Percentiles rank a stretch among this genome's conserved stretches.
Evolutionary conservation across 1,140 invertebrate genomes (phyloP).

Genomic region (Orius laevigatus): DNA sequence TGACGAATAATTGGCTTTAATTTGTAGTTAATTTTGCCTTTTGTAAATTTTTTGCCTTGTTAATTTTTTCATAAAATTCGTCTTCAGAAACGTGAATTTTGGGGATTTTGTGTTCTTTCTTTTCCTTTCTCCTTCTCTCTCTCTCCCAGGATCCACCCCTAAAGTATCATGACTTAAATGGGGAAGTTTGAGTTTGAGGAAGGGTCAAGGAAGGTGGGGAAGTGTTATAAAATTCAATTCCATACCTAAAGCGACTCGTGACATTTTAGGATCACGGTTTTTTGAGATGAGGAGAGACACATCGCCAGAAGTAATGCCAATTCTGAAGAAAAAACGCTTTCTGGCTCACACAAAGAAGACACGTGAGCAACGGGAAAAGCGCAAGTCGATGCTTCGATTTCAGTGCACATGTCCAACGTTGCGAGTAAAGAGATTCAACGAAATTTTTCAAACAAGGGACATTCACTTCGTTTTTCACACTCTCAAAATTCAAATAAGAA

Average conservation of each 20-base stretch:
- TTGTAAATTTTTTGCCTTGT: too few relatives aligned
- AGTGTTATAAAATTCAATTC: too few relatives aligned
- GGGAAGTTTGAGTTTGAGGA: too few relatives aligned
- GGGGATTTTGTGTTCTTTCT: too few relatives aligned
- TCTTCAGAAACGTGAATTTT: too few relatives aligned
- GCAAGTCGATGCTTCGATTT: slow-evolving; percentile 91
- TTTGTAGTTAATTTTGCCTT: too few relatives aligned
- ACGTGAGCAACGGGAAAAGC: slow-evolving; percentile 92
- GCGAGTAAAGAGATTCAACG: slow-evolving; percentile 92
- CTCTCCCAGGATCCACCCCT: too few relatives aligned
- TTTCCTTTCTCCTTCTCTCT: too few relatives aligned
- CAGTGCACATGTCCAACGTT: slow-evolving; percentile 93
- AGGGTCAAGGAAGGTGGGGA: too few relatives aligned
- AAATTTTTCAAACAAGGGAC: slow-evolving; percentile 98
- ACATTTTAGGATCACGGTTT: slow-evolving; percentile 94
- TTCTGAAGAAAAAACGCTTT: slow-evolving; percentile 94
- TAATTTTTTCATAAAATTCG: too few relatives aligned
- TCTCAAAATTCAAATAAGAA: slow-evolving; percentile 48
- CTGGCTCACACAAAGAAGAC: slow-evolving; percentile 93
- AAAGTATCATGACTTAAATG: too few relatives aligned
- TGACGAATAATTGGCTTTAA: too few relatives aligned
- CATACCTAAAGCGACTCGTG: slow-evolving; percentile 78
- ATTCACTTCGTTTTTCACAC: slow-evolving; percentile 91
- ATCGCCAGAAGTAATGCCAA: slow-evolving; percentile 95
- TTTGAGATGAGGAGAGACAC: slow-evolving; percentile 96